A percentile compares a stretch with the other conserved stretches of the same genome.
Evolutionary conservation across 2,113 vertebrate genomes (phyloP).

Genomic region (Malurus elegans): DNA sequence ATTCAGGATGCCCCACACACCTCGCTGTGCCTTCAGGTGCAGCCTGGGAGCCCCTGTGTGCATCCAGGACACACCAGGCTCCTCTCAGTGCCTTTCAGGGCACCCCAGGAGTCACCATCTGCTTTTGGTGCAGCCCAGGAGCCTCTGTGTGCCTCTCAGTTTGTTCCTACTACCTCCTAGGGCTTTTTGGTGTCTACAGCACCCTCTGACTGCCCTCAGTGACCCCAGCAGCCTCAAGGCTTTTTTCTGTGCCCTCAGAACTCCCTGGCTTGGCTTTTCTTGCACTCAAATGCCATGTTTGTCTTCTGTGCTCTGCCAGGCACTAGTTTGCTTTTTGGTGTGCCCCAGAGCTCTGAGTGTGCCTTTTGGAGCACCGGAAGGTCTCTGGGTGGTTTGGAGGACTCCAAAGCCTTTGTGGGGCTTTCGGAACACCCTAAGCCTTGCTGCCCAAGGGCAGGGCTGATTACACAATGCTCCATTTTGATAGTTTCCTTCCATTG

Average conservation of each 20-base stretch:
- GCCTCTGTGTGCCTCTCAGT: background rate
- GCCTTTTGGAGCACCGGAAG: background rate
- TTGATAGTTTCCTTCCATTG: background rate
- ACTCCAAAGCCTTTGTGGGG: background rate
- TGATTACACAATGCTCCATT: background rate
- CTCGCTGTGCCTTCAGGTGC: background rate
- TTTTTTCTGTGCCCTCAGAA: background rate
- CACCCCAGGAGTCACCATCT: background rate
- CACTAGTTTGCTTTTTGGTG: background rate
- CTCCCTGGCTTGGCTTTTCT: background rate
- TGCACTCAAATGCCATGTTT: background rate
- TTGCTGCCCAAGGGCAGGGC: background rate
- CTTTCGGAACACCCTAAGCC: background rate
- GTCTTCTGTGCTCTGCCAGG: background rate
- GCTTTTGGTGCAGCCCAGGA: background rate
- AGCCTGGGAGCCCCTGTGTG: background rate
- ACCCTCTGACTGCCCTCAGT: background rate
- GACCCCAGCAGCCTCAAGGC: background rate
- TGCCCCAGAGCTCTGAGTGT: rapidly evolving
- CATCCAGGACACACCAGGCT: background rate
- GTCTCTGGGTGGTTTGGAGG: background rate
- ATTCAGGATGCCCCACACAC: rapidly evolving
- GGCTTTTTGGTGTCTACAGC: background rate
- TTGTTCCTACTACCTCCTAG: background rate
- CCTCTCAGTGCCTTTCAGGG: background rate